Base-by-base conservation (phyloP, 2,797 vertebrate genomes). In the Leptoclinus maculatus region DNA sequence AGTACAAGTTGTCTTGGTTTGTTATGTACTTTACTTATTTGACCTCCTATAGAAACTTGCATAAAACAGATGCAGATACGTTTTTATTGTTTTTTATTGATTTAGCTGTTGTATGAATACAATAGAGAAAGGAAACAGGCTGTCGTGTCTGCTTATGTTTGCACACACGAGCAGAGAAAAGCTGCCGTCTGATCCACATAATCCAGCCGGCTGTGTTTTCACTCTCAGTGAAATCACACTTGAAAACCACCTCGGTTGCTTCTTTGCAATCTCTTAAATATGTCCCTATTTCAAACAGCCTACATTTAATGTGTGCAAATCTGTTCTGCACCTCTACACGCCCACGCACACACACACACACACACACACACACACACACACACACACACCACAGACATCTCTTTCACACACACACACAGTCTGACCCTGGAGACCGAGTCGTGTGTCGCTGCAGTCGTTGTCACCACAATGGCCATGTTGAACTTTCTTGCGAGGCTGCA, bases 391-490 rank as follows among this genome's bases (percentile, higher is more conserved):
- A 43, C 54, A 3, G 43, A 45, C 49, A 36, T 17, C 34, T 21
- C 17, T 11, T 34, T 4, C 51, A 5, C 71, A 75, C 74, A 66
- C 67, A 80, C 63, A 67, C 53, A 67, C 45, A 67, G 64, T 70
- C 32, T 76, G 80, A 84, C 83, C 80, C 60, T 38, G 7, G 58
- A 54, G 87, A 65, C 66, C 4, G 3, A 39, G 82, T 66, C 71
- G 69, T 81, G 75, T 73, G 83, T 43, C 66, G 47, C 54, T 60
- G 78, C 36, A 71, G 25, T 80, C 56, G 36, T 82, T 34, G 77
- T 68, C 58, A 13, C 74, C 79, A 91, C 89, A 91, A 86, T 87
- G 72, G 72, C 65, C 36, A 62, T 59, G 88, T 85, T 93, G 80
- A 92, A 72, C 76, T 80, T 10, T 82, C 36, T 19, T 87, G 80